phyloP scores from a whole-genome alignment of 2,113 vertebrate species.

The Glaucomys volans region DNA sequence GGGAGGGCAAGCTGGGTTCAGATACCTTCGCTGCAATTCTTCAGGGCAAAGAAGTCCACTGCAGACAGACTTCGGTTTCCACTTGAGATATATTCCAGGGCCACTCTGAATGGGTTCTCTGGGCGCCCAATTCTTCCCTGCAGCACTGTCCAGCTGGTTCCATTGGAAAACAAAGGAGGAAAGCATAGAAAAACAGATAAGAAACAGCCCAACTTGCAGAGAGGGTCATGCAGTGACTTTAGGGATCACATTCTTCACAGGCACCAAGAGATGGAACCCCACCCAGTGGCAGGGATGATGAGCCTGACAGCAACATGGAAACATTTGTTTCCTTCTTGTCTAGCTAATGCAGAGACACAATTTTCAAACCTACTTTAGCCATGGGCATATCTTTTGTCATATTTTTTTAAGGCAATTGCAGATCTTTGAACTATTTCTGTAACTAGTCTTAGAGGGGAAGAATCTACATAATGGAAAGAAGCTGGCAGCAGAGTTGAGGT shows the following conservation, averaged over 20 bases:
- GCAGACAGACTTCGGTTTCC: conserved; percentile 85
- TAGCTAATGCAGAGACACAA: background rate
- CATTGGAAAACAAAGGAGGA: conserved; percentile 62
- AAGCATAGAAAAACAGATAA: conserved; percentile 82
- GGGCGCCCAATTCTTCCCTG: conserved; percentile 86
- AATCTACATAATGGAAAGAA: background rate
- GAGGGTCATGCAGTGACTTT: background rate
- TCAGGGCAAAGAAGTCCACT: conserved; percentile 89
- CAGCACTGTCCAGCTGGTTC: conserved; percentile 89
- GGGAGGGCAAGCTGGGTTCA: background rate
- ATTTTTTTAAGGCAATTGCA: conserved; percentile 1
- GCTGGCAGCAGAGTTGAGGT: background rate
- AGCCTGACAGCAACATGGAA: background rate
- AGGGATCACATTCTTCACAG: background rate
- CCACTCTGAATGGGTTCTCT: conserved; percentile 88
- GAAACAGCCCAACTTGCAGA: conserved; percentile 54
- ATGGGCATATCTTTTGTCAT: background rate
- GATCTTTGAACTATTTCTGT: background rate
- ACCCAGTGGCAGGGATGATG: background rate
- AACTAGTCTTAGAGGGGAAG: background rate
- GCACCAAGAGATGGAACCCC: background rate
- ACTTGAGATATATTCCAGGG: conserved; percentile 85
- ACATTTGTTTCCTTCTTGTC: background rate
- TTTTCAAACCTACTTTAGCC: background rate
- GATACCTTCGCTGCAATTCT: conserved; percentile 90